These are phyloP conservation scores for Loris lydekkerianus DNA, from an alignment of 2,797 vertebrate species.

Conservation along the genomic window DNA sequence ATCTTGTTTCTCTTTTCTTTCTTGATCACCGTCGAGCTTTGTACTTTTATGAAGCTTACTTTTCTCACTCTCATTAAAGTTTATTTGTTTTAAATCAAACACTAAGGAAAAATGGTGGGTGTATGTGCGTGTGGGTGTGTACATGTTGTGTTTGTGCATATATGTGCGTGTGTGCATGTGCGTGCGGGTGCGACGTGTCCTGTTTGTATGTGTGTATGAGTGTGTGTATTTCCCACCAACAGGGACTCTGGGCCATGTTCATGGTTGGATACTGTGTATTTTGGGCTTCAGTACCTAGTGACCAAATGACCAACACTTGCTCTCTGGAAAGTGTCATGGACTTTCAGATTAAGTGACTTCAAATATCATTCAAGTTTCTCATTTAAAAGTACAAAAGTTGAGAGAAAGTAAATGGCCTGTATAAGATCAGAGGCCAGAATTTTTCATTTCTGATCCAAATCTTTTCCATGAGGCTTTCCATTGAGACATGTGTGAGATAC, in stretches of 20 bases:
- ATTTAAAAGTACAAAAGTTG: neutral
- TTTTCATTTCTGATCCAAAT: neutral
- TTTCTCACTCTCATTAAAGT: conserved; percentile 2
- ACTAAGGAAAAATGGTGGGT: neutral
- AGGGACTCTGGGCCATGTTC: neutral
- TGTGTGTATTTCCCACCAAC: neutral
- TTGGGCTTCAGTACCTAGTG: neutral
- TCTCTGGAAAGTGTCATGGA: neutral
- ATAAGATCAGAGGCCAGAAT: neutral
- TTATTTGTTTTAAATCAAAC: conserved; percentile 39
- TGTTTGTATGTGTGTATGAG: neutral
- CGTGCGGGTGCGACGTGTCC: too few species aligned
- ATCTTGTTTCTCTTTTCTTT: neutral
- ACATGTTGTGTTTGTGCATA: neutral
- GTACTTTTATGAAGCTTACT: neutral
- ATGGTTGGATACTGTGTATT: neutral
- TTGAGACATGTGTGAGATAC: neutral
- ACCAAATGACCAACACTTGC: neutral
- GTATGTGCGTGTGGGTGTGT: neutral
- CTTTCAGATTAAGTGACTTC: neutral
- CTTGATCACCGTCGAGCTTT: neutral
- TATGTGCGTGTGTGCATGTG: neutral
- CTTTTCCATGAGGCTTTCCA: neutral
- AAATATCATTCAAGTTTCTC: neutral
- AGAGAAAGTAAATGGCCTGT: neutral